Conservation (phyloP, 1,140 invertebrate genomes). For the Aphelenchoides fujianensis region DNA sequence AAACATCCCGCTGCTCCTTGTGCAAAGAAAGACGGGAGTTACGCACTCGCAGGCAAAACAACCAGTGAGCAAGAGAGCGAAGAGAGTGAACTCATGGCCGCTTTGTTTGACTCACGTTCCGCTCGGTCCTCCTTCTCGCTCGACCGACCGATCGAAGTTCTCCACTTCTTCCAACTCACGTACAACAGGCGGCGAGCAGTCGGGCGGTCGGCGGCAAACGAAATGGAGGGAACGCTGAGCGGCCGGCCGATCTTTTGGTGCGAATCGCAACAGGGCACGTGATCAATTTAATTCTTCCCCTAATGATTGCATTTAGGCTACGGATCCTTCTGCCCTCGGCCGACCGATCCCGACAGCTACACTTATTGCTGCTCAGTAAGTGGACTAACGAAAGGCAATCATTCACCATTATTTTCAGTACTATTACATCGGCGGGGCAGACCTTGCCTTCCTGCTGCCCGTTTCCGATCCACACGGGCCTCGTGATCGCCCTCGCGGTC, state of each 20-base stretch:
- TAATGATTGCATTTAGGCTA: slow-evolving; percentile 43
- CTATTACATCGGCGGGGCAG: slow-evolving; percentile 33
- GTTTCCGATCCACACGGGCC: slow-evolving; percentile 35
- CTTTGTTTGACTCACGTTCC: slow-evolving; percentile 1
- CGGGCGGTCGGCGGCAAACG: neutral
- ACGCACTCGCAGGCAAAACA: too few relatives aligned
- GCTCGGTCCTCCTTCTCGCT: too few relatives aligned
- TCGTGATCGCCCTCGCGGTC: slow-evolving; percentile 18
- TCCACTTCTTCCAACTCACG: neutral
- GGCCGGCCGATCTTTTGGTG: neutral
- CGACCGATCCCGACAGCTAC: slow-evolving; percentile 34
- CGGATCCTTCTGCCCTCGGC: slow-evolving; percentile 33
- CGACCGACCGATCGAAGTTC: too few relatives aligned
- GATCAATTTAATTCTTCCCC: too few relatives aligned
- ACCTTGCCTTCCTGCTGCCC: slow-evolving; percentile 35
- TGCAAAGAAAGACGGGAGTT: too few relatives aligned
- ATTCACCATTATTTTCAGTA: too few relatives aligned
- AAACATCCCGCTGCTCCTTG: too few relatives aligned
- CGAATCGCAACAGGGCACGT: too few relatives aligned
- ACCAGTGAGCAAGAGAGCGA: neutral
- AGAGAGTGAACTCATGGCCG: neutral
- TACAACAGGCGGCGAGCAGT: neutral
- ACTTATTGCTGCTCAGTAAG: slow-evolving; percentile 37
- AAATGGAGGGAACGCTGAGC: neutral
- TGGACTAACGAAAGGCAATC: too few relatives aligned